A percentile compares a stretch with the other conserved stretches of the same genome.
Conservation (phyloP, 2,113 vertebrate species). For the Rhinolophus sinicus region DNA sequence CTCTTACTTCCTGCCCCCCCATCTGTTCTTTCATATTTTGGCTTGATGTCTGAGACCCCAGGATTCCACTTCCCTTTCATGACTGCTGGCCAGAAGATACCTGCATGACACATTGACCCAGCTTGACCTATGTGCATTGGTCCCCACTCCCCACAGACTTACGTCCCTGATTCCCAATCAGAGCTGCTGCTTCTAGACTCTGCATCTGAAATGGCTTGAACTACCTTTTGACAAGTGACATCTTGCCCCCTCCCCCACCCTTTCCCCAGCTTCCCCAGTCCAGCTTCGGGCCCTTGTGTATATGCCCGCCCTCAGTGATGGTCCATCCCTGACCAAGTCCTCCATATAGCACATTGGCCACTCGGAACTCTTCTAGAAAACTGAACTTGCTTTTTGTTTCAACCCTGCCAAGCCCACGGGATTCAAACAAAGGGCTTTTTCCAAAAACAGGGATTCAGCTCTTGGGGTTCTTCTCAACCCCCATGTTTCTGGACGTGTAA, state of each 20-base stretch:
- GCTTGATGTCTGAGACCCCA: neutral
- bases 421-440: neutral
- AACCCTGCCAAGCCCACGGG: neutral
- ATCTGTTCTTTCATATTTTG: neutral
- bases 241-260: neutral
- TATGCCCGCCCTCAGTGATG: neutral
- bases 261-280: neutral
- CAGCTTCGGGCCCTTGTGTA: too few relatives aligned
- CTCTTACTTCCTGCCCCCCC: neutral
- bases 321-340: neutral
- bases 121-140: fast-evolving
- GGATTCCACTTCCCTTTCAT: neutral
- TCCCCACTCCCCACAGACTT: neutral
- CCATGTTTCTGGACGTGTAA: neutral
- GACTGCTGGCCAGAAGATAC: neutral
- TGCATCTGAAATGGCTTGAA: neutral
- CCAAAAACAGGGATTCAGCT: neutral
- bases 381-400: neutral
- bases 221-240: neutral
- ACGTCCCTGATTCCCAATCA: neutral
- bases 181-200: neutral
- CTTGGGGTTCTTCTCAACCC: neutral
- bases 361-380: neutral
- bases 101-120: neutral
- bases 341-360: fast-evolving